Evolutionary conservation across 2,888 invertebrate genomes (phyloP).

Genomic region (Dioctria linearis): DNA sequence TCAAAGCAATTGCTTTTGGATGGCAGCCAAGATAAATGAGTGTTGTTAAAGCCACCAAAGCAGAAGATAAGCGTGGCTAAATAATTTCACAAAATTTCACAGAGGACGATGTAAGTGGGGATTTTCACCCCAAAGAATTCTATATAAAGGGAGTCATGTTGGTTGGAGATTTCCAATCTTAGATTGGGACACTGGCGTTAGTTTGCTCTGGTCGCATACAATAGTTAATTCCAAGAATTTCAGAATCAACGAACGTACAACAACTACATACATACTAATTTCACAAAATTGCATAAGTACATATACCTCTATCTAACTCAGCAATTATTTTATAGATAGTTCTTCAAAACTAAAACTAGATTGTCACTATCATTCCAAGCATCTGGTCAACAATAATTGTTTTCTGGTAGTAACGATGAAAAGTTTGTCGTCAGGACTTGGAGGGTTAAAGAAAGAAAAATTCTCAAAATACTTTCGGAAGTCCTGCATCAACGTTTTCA

Average conservation of each 20-base stretch:
- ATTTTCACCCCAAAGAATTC: not conserved
- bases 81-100: slow-evolving; percentile 37
- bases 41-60: slow-evolving; percentile 35
- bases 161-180: not conserved
- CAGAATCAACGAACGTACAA: not conserved
- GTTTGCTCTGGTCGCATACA: not conserved
- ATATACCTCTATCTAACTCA: too few species aligned
- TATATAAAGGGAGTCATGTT: not conserved
- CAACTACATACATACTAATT: not conserved
- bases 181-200: not conserved
- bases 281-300: not conserved
- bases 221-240: too few species aligned
- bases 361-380: not conserved
- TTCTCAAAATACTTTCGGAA: not conserved
- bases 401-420: not conserved
- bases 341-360: not conserved
- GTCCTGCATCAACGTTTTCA: not conserved
- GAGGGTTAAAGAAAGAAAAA: not conserved
- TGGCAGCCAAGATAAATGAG: slow-evolving; percentile 44
- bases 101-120: not conserved
- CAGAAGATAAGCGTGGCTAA: slow-evolving; percentile 46
- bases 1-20: slow-evolving; percentile 43
- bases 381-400: not conserved
- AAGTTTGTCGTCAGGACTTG: slow-evolving; percentile 1
- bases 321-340: not conserved